A percentile compares a stretch with the other conserved stretches of the same genome.
Evolutionary conservation across 2,888 invertebrate genomes (phyloP).

Genomic region (Standfussiana lucernea): DNA sequence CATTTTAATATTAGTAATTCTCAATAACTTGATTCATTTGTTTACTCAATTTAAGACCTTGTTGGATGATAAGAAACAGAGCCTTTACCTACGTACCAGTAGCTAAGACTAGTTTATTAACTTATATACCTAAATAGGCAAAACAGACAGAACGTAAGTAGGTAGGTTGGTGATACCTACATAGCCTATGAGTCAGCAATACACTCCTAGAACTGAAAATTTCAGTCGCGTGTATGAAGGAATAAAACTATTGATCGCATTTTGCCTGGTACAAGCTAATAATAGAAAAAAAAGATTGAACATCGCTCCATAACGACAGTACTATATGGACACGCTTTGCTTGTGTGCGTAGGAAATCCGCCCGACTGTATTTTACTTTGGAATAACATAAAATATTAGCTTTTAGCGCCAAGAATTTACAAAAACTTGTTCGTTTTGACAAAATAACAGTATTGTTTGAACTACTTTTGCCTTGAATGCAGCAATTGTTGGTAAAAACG

Average conservation of each 20-base stretch:
- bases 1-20: conserved; percentile 23
- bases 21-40: conserved; percentile 49
- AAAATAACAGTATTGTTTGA: conserved; percentile 14
- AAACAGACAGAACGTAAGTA: not conserved
- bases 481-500: conserved; percentile 52
- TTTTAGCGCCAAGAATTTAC: not conserved
- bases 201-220: conserved; percentile 26
- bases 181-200: not conserved
- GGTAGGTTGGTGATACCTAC: not conserved
- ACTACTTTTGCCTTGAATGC: conserved; percentile 39
- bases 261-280: conserved; percentile 36
- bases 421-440: not conserved
- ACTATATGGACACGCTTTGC: conserved; percentile 35
- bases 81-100: not conserved
- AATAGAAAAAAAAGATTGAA: conserved; percentile 64
- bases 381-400: not conserved
- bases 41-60: conserved; percentile 31
- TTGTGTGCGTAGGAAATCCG: conserved; percentile 62
- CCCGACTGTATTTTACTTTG: conserved; percentile 5
- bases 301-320: conserved; percentile 34
- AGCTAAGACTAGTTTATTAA: not conserved
- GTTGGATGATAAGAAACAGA: not conserved
- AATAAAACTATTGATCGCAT: conserved; percentile 56
- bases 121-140: not conserved
- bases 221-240: conserved; percentile 27